A percentile compares a stretch with the other conserved stretches of the same genome.
phyloP scores from a whole-genome alignment of 2,113 vertebrate species.

The Gavia stellata region DNA sequence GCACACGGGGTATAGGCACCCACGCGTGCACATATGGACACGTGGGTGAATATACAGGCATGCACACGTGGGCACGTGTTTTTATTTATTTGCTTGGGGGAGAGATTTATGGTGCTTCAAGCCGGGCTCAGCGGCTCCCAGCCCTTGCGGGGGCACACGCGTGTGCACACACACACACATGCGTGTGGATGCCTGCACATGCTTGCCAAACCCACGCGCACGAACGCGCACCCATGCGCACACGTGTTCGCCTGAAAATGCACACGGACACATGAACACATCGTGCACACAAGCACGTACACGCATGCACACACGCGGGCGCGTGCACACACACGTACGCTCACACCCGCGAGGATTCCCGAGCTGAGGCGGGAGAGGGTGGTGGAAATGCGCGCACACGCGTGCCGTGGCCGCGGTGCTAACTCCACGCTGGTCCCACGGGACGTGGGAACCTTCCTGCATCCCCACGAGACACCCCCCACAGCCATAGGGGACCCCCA shows the following conservation, averaged over 20 bases:
- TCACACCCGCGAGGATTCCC: rapidly evolving
- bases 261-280: rapidly evolving
- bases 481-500: neutral
- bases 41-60: rapidly evolving
- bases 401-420: neutral
- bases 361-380: neutral
- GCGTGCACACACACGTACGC: rapidly evolving
- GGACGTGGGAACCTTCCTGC: neutral
- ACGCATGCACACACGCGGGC: rapidly evolving
- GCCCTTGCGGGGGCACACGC: neutral
- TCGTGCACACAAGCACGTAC: rapidly evolving
- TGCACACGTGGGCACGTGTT: rapidly evolving
- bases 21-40: rapidly evolving
- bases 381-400: rapidly evolving
- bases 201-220: rapidly evolving
- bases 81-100: neutral
- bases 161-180: rapidly evolving
- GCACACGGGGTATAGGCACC: rapidly evolving
- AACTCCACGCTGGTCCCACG: rapidly evolving
- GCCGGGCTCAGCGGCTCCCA: neutral
- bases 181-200: too few relatives aligned
- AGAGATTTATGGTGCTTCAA: neutral
- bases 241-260: rapidly evolving
- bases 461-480: neutral
- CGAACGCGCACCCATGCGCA: rapidly evolving